These are phyloP conservation scores for Grallaria varia DNA, from an alignment of 2,113 vertebrate genomes.

Conservation along the genomic window DNA sequence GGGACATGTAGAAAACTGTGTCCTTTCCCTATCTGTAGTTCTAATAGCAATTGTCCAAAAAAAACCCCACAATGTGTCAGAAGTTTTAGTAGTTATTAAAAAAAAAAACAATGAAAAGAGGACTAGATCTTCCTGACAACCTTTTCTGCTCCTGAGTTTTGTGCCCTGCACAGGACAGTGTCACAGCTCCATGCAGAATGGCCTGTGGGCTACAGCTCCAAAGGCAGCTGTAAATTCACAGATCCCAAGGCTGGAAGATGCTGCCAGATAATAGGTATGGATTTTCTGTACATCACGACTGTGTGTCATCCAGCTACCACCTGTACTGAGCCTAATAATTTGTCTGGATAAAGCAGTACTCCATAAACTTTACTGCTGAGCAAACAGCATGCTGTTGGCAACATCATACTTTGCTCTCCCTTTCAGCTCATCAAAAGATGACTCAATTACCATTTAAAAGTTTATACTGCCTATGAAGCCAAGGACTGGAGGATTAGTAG, in stretches of 20 bases:
- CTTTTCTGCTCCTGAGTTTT: neutral
- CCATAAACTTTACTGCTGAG: conserved; percentile 61
- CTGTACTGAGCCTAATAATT: conserved; percentile 33
- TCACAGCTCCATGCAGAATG: neutral
- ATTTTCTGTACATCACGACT: conserved; percentile 32
- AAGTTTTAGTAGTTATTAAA: neutral
- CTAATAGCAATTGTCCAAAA: neutral
- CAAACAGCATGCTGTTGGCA: conserved; percentile 7
- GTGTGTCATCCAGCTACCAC: conserved; percentile 26
- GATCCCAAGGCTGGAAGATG: neutral
- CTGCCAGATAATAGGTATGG: conserved; percentile 31
- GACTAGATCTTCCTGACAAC: neutral
- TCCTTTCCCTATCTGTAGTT: neutral
- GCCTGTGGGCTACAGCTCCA: neutral
- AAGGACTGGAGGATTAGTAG: conserved; percentile 4
- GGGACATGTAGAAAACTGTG: neutral
- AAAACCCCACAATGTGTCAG: too few relatives aligned
- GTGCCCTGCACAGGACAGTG: neutral
- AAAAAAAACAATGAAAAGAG: neutral
- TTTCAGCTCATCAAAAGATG: conserved; percentile 34
- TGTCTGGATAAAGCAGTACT: conserved; percentile 37
- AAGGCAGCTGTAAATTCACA: neutral
- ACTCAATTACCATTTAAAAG: conserved; percentile 50
- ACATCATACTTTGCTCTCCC: conserved; percentile 1
- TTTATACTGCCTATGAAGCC: conserved; percentile 39